Conservation (phyloP, 1,140 invertebrate species). For the Atta colombica region DNA sequence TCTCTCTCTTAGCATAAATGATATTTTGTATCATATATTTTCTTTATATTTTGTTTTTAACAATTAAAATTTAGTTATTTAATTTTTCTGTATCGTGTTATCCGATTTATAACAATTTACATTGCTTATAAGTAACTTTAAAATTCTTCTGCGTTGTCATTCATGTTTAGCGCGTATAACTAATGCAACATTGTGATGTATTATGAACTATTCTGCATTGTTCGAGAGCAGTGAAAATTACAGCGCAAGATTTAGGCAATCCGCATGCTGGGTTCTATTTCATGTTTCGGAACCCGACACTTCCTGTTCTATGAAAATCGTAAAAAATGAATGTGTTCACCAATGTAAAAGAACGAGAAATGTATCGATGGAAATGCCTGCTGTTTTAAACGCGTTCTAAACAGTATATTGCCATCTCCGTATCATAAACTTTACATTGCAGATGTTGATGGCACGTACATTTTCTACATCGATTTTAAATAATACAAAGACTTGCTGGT, state of each 20-base stretch:
- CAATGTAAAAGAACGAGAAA: conserved; percentile 26
- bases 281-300: not conserved
- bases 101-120: too few relatives aligned
- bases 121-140: too few relatives aligned
- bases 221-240: not conserved
- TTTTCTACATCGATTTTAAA: conserved; percentile 37
- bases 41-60: too few relatives aligned
- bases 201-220: not conserved
- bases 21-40: too few relatives aligned
- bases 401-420: not conserved
- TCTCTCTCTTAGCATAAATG: too few relatives aligned
- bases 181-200: not conserved
- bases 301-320: not conserved
- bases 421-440: conserved; percentile 20
- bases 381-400: conserved; percentile 23
- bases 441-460: not conserved
- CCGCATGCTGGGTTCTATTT: not conserved
- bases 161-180: not conserved
- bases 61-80: too few relatives aligned
- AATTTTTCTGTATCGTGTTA: too few relatives aligned
- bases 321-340: conserved; percentile 18
- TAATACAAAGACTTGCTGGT: not conserved
- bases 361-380: not conserved
- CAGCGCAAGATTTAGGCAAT: not conserved
- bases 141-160: not conserved